These are phyloP conservation scores for Bombus impatiens DNA, from an alignment of 1,140 invertebrate genomes.

Conservation along the genomic window DNA sequence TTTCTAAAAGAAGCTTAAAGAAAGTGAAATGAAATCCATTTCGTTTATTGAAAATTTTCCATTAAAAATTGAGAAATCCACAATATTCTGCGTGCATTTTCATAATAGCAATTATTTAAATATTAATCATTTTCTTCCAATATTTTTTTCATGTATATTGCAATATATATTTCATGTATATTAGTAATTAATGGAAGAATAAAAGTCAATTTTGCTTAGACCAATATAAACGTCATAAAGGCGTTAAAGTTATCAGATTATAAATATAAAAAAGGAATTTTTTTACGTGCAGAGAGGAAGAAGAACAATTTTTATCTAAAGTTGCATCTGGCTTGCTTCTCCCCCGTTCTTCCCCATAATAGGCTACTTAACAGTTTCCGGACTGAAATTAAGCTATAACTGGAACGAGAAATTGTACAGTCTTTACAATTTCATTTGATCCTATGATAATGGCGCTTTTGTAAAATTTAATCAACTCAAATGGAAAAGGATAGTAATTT, in stretches of 20 bases:
- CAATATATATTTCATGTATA: not conserved
- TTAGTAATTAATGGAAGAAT: not conserved
- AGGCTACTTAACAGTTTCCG: not conserved
- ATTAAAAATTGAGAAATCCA: not conserved
- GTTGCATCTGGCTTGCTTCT: not conserved
- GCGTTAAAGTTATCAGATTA: not conserved
- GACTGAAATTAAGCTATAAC: not conserved
- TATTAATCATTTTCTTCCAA: not conserved
- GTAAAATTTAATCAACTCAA: not conserved
- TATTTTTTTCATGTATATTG: not conserved
- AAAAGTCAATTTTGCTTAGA: not conserved
- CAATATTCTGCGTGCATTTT: not conserved
- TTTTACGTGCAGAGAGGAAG: not conserved
- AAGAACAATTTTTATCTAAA: not conserved
- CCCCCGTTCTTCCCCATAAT: not conserved
- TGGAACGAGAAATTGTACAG: not conserved
- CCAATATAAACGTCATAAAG: not conserved
- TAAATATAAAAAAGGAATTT: not conserved
- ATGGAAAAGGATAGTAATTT: not conserved
- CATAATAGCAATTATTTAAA: not conserved
- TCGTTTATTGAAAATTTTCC: not conserved
- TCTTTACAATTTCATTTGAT: not conserved
- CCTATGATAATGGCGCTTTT: not conserved
- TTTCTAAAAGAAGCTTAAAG: not conserved
- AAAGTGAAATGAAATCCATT: not conserved